Percentiles rank a stretch among this genome's conserved stretches.
Conservation (phyloP, 2,113 vertebrate species). For the Stercorarius parasiticus region DNA sequence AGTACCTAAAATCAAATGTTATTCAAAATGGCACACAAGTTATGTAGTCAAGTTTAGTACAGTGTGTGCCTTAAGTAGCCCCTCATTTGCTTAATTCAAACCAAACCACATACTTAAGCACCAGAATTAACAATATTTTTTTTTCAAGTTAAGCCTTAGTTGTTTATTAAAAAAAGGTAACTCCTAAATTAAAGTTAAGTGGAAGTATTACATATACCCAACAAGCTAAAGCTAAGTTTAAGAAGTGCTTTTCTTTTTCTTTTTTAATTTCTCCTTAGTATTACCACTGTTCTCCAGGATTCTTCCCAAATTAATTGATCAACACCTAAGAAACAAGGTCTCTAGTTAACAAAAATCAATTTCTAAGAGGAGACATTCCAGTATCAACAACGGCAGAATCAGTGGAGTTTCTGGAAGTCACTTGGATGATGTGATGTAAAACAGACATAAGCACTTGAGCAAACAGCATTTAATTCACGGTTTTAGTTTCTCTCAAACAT, state of each 20-base stretch:
- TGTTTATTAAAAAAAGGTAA: background rate
- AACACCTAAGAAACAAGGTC: background rate
- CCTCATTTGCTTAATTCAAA: background rate
- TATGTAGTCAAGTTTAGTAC: background rate
- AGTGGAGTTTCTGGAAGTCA: background rate
- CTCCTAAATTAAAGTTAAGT: background rate
- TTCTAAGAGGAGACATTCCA: background rate
- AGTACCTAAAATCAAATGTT: background rate
- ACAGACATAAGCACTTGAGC: rapidly evolving
- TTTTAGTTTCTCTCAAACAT: background rate
- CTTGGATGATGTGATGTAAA: background rate
- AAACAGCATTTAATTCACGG: background rate
- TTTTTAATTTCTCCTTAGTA: background rate
- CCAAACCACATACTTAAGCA: background rate
- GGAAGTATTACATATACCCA: background rate
- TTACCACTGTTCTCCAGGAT: background rate
- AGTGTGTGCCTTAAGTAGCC: background rate
- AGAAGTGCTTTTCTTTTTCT: background rate
- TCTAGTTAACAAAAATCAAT: background rate
- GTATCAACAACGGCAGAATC: background rate
- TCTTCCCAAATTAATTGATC: background rate
- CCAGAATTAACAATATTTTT: background rate
- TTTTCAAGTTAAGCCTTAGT: background rate
- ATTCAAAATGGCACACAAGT: background rate
- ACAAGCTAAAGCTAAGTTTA: background rate